These are phyloP conservation scores for Tachina lurida DNA, from an alignment of 2,888 invertebrate genomes.

Conservation along the genomic window DNA sequence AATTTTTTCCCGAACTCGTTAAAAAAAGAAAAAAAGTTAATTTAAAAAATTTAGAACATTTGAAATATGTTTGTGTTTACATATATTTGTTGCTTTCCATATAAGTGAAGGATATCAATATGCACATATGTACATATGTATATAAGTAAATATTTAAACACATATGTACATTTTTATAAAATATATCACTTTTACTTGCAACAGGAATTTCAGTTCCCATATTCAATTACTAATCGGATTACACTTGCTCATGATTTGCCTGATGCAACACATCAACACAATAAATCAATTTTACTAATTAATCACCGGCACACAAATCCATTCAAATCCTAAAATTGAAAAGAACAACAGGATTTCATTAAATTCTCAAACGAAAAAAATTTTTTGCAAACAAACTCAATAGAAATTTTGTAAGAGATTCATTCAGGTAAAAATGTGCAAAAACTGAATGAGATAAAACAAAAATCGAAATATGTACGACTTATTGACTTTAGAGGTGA, in stretches of 20 bases:
- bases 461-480: conserved; percentile 28
- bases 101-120: no score
- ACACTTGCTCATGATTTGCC: conserved; percentile 60
- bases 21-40: background rate
- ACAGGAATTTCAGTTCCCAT: background rate
- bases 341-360: conserved; percentile 62
- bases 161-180: background rate
- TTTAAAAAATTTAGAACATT: background rate
- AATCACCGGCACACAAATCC: conserved; percentile 59
- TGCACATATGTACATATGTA: no score
- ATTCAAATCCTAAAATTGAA: conserved; percentile 52
- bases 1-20: no score
- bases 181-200: background rate
- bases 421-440: conserved; percentile 53
- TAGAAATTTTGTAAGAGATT: conserved; percentile 31
- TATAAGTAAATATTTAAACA: no score
- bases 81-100: no score
- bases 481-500: conserved; percentile 69
- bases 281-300: conserved; percentile 68
- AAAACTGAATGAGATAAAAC: conserved; percentile 21
- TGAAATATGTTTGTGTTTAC: background rate
- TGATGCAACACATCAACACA: conserved; percentile 42
- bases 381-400: conserved; percentile 14
- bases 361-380: conserved; percentile 46
- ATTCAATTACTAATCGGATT: conserved; percentile 66